These are phyloP conservation scores for Pectinophora gossypiella DNA, from an alignment of 1,140 invertebrate genomes.

Conservation along the genomic window DNA sequence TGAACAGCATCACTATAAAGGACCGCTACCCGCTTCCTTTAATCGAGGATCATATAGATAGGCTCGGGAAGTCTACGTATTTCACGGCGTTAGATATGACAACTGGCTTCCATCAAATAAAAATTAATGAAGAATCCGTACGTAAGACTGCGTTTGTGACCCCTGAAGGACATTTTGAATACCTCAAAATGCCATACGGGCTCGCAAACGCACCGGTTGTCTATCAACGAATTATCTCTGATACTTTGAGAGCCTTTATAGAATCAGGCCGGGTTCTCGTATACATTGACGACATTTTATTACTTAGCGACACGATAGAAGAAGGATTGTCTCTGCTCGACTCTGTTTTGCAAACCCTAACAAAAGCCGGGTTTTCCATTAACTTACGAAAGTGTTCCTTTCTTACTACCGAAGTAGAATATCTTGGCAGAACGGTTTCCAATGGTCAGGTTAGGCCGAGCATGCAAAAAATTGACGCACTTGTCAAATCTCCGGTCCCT, in stretches of 20 bases:
- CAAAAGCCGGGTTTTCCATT: slow-evolving; percentile 25
- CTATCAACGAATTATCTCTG: not conserved
- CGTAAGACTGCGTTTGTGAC: not conserved
- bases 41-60: not conserved
- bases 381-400: slow-evolving; percentile 15
- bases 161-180: not conserved
- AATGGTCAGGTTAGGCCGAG: too few species aligned
- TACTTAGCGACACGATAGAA: not conserved
- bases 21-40: not conserved
- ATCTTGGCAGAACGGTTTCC: slow-evolving; percentile 3
- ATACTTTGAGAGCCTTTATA: slow-evolving; percentile 38
- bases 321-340: not conserved
- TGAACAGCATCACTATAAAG: not conserved
- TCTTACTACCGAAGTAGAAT: slow-evolving; percentile 1
- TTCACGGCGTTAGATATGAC: not conserved
- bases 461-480: too few species aligned
- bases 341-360: slow-evolving; percentile 10
- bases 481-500: slow-evolving; percentile 22
- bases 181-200: not conserved
- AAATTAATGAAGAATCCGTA: not conserved
- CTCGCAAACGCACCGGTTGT: not conserved
- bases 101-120: not conserved
- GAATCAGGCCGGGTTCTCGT: slow-evolving; percentile 22
- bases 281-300: slow-evolving; percentile 3
- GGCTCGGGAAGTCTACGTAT: not conserved